phyloP scores from a whole-genome alignment of 2,113 vertebrate species.

The Ceratotherium simum region DNA sequence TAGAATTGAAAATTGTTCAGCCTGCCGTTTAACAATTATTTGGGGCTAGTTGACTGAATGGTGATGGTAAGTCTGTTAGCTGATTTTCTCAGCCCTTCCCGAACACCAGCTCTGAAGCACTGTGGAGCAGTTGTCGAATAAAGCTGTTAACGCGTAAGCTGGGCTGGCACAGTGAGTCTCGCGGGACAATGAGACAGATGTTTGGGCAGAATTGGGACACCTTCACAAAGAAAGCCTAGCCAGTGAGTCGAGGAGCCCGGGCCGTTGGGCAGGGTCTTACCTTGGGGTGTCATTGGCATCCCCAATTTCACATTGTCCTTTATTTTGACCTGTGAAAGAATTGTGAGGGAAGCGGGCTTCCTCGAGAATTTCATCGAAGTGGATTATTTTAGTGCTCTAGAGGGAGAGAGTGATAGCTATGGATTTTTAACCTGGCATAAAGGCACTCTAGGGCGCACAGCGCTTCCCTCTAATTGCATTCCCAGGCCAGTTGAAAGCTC shows the following conservation, averaged over 20 bases:
- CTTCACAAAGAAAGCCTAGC: neutral
- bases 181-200: neutral
- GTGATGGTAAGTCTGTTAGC: neutral
- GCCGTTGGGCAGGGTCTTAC: neutral
- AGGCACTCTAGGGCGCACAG: constrained; percentile 70
- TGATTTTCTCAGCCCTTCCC: neutral
- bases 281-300: constrained; percentile 35
- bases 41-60: neutral
- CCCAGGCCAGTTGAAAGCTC: constrained; percentile 73
- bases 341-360: constrained; percentile 42
- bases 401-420: constrained; percentile 67
- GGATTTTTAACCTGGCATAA: constrained; percentile 77
- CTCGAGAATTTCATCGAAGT: constrained; percentile 44
- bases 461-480: constrained; percentile 73
- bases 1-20: neutral
- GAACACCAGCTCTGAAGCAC: neutral
- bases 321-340: constrained; percentile 70
- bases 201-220: neutral
- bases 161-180: neutral
- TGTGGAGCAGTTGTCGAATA: neutral
- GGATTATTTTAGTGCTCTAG: constrained; percentile 68
- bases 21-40: constrained; percentile 6
- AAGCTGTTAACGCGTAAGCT: neutral
- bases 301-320: constrained; percentile 52
- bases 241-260: neutral